These are phyloP conservation scores for Pediacus dermestoides DNA, from an alignment of 2,888 invertebrate species.

Conservation along the genomic window DNA sequence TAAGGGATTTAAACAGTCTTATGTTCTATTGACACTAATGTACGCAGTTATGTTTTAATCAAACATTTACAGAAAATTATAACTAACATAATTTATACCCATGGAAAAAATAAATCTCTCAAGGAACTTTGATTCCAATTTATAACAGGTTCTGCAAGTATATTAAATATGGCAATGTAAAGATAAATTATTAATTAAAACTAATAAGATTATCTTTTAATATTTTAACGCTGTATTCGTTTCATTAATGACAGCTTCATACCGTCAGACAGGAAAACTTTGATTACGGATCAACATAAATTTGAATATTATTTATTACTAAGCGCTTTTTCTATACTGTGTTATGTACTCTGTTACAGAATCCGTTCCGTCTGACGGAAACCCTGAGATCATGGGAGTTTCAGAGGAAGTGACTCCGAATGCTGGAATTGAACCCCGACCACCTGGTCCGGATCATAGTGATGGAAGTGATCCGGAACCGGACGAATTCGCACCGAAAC, in stretches of 20 bases:
- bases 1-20: too few species aligned
- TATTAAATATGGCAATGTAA: constrained; percentile 16
- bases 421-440: constrained; percentile 35
- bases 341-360: too few species aligned
- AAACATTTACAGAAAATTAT: too few species aligned
- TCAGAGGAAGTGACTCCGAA: constrained; percentile 45
- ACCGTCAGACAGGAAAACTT: constrained; percentile 12
- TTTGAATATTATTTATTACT: too few species aligned
- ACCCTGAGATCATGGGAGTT: constrained; percentile 47
- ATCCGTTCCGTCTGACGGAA: constrained; percentile 42
- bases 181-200: constrained; percentile 19
- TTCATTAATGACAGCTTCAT: constrained; percentile 10
- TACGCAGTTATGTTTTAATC: too few species aligned
- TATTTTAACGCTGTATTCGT: constrained; percentile 15
- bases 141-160: constrained; percentile 17
- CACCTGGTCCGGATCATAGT: constrained; percentile 37
- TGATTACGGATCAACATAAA: constrained; percentile 3
- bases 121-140: constrained; percentile 5
- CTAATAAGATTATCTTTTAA: constrained; percentile 17
- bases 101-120: constrained; percentile 7
- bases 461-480: constrained; percentile 64
- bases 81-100: constrained; percentile 1
- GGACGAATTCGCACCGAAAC: constrained; percentile 77
- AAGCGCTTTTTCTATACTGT: too few species aligned
- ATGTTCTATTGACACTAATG: too few species aligned